Evolutionary conservation across 2,113 vertebrate genomes (phyloP), one percentile per base, ranked within the genome.

Genomic region (Salvelinus alpinus): DNA sequence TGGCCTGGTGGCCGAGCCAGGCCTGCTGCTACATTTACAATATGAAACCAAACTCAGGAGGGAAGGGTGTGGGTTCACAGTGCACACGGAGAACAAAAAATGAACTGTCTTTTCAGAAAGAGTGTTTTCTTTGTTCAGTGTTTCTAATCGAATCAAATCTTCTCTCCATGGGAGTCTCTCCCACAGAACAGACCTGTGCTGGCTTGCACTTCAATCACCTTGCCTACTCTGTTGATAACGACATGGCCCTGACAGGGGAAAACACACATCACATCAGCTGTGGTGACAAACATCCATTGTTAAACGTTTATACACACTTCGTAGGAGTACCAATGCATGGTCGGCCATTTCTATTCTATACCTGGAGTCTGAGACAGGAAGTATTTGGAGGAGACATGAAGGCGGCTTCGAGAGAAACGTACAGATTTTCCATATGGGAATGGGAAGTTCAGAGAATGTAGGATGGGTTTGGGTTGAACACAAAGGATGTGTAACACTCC

Each of bases 11-110:
- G 54, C 67, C 7, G 51, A 57, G 59, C 70, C 38, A 54, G 69
- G 66, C 29, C 31, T n/a, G n/a, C 54, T 70, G 24, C 60, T 70
- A 44, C 6, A 69, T 44, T 69, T n/a, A 71, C 51, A 74, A 31
- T 64, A 79, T 47, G 78, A 80, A 87, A 71, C 69, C 78, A 60
- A 74, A 51, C 51, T 78, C 78, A 72, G 78, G 80, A 82, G 80
- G 68, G 57, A 70, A 59, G 72, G 44, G 34, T 38, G 8, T 14
- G 81, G 77, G 75, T 77, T 54, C 71, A 71, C 70, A 25, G 16
- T 5, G 34, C 51, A 18, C 38, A 44, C 51, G 4, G 20, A 34
- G 44, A 47, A 34, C 8, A 0, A 20, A 68, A 18, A 20, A 34
- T 9, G 5, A 27, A 54, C 16, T 68, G 6, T 3, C 7, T 38